Base-by-base conservation (phyloP, 1,140 invertebrate genomes). In the Drosophila kepulauana region DNA sequence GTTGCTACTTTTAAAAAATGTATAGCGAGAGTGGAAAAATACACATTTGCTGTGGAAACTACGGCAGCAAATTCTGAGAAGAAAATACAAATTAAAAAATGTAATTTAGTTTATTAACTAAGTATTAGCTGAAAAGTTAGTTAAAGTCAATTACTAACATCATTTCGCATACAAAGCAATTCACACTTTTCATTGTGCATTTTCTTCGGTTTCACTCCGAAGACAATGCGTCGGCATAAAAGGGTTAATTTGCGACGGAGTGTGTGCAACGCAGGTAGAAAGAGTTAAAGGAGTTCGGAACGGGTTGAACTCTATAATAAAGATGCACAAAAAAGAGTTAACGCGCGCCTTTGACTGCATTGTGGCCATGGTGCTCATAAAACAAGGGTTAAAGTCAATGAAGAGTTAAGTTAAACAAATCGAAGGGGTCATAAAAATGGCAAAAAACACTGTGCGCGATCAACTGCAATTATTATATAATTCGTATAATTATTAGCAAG, bases 261-360 rank as follows among this genome's bases (percentile, higher is more conserved):
- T 6, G 15, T 6, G 15, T 64, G 15, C 46, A 35, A 15, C 5
- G 20, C 81, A 82, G 80, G 80, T 82, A 82, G 79, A 56, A 59
- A 59, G 43, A 45, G 51, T 54, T 54, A 28, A 54, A 35, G 28
- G 64, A 33, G 59, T 20, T 10, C 8, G 7, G 33, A 38, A 38
- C 35, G 35, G 35, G 35, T 38, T 38, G 35, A 38, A 10, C 7
- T 38, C 6, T 38, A 78, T 61, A 84, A 84, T 84, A 65, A 84
- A 84, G 70, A 84, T 57, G 58, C 82, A 86, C 81, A 87, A 85
- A 85, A 85, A 85, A 85, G 82, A 85, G 82, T 86, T 86, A 86
- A 86, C 69, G 86, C 59, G 62, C 5, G 25, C 25, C 11, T 61
- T n/a, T 28, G 15, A 69, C 28, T 33, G 25, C 38, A 63, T 69